Base-by-base conservation (phyloP, 2,888 invertebrate species). In the Dyspetes luteomarginatus region DNA sequence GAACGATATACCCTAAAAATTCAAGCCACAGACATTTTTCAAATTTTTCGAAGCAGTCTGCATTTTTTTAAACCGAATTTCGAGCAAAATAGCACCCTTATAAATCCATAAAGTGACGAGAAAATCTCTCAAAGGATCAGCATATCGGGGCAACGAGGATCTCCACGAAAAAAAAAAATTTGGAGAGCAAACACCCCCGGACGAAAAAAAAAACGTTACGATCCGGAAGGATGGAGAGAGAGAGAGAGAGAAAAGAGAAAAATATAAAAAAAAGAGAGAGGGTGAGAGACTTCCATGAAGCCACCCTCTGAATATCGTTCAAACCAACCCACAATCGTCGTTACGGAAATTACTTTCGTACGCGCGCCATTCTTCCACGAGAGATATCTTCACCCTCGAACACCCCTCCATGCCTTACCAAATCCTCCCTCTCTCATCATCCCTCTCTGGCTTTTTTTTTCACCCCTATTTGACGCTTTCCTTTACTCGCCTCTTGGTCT, bases 301-400 rank as follows among this genome's bases (percentile, higher is more conserved):
- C 52, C 60, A 67, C 52, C 81, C 71, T 77, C 60, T 58, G 73
- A 78, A 77, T 80, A 74, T 82, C 64, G 74, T 82, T 76, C 50
- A 80, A 76, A 55, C 65, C 78, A 60, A 60, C 81, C 68, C 78
- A 77, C 69, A 81, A 82, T 82, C 74, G 78, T 81, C 78, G 78
- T 83, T 83, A 83, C 75, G 78, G 78, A 81, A 83, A 83, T 83
- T 81, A 83, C 81, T 72, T 83, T 75, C 75, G 78, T 74, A 81
- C 74, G 81, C 69, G 78, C 78, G 65, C 60, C 76, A 78, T 80
- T 78, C 73, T 81, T 73, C 76, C 73, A 67, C 56, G 50, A 65
- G 68, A 64, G 71, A 81, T 81, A 81, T 76, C 76, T 65, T 60
- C 65, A 67, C 81, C 68, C 80, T 72, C 67, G 67, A 81, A 73